phyloP scores from a whole-genome alignment of 2,797 vertebrate genomes.

The Sebastes trivittatus region DNA sequence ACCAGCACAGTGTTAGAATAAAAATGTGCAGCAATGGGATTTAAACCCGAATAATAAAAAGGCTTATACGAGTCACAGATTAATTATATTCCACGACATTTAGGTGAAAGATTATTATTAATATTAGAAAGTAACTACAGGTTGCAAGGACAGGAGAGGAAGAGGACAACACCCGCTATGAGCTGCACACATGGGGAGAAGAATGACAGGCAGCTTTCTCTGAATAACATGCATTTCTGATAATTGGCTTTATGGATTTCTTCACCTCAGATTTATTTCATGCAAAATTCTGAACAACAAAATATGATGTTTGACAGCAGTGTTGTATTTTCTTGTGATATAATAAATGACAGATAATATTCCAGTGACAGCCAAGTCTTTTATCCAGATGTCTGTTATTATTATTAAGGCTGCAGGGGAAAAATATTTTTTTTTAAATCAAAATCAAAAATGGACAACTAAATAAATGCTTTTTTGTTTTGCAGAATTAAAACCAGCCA shows the following conservation, averaged over 20 bases:
- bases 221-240: slow-evolving; percentile 34
- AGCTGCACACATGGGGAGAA: slow-evolving; percentile 10
- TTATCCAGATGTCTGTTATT: background rate
- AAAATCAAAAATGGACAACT: background rate
- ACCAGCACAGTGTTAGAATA: slow-evolving; percentile 26
- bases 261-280: background rate
- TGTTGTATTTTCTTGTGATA: background rate
- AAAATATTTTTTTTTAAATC: background rate
- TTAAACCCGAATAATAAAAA: slow-evolving; percentile 65
- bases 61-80: slow-evolving; percentile 33
- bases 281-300: background rate
- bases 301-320: background rate
- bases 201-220: slow-evolving; percentile 36
- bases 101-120: background rate
- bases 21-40: slow-evolving; percentile 60
- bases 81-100: slow-evolving; percentile 19
- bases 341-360: background rate
- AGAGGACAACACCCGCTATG: slow-evolving; percentile 37
- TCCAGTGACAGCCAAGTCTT: slow-evolving; percentile 38
- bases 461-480: background rate
- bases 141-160: background rate
- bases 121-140: background rate
- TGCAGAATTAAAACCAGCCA: background rate
- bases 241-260: background rate
- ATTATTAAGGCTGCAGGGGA: background rate